Evolutionary conservation across 2,113 vertebrate genomes (phyloP).

Genomic region (Epinephelus moara): DNA sequence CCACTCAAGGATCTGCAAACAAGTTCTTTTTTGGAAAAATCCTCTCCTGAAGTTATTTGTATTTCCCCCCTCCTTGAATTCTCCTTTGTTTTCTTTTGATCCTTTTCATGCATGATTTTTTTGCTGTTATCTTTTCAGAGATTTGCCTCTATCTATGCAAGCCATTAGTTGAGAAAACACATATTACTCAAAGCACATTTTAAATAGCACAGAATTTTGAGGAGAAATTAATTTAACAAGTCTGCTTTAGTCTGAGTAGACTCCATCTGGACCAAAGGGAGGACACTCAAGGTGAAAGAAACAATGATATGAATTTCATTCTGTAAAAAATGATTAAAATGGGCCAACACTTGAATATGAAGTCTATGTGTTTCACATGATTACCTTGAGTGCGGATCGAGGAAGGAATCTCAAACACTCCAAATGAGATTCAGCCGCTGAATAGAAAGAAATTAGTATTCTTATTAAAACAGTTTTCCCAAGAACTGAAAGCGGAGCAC

Average conservation of each 20-base stretch:
- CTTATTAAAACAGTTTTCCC: slow-evolving; percentile 7
- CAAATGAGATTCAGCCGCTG: not conserved
- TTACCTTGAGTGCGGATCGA: not conserved
- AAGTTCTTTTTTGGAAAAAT: not conserved
- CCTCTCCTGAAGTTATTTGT: not conserved
- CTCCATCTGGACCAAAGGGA: not conserved
- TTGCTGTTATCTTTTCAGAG: slow-evolving; percentile 6
- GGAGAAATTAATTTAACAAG: not conserved
- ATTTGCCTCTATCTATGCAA: not conserved
- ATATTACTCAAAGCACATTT: not conserved
- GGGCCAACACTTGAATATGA: slow-evolving; percentile 6
- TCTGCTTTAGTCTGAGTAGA: not conserved
- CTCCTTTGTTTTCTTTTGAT: slow-evolving; percentile 22
- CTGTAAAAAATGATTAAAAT: not conserved
- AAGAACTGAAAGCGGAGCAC: not conserved
- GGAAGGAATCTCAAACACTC: slow-evolving; percentile 3
- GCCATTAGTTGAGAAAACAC: not conserved
- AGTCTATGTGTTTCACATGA: not conserved
- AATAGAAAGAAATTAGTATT: not conserved
- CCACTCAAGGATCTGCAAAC: slow-evolving; percentile 28
- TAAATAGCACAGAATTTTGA: not conserved
- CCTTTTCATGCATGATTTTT: not conserved
- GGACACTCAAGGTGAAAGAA: slow-evolving; percentile 36
- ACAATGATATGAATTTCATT: not conserved
- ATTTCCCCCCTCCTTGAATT: not conserved